Base-by-base conservation (phyloP, 2,888 invertebrate genomes). In the Temnothorax unifasciatus region DNA sequence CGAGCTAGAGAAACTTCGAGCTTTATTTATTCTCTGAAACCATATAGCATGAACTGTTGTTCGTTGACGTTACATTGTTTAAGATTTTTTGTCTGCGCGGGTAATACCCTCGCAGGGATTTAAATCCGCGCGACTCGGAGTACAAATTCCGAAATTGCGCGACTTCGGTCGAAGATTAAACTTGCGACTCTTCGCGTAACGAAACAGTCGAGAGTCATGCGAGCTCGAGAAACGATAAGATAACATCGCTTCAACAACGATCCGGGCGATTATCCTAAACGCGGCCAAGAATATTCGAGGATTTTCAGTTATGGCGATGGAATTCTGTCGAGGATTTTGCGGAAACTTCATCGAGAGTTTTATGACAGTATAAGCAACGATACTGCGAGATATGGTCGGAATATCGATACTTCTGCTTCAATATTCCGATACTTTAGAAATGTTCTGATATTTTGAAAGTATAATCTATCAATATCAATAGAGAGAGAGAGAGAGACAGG, bases 191-290 rank as follows among this genome's bases (percentile, higher is more conserved):
- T 44, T 59, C 57, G 69, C 69, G 79, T 79, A 79, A 79, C 69
- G 59, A 81, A 71, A 81, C 47, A 61, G 59, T 81, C 25, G 47
- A 71, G 47, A 71, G 47, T 71, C 79, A 81, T 59, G 79, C 71
- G 79, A 81, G 38, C 25, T 38, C 4, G 47, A 44, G 44, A 38
- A 47, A 71, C 59, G 79, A 81, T 81, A 81, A 71, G 79, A 81
- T 81, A 71, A 71, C 38, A 81, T 81, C 71, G 71, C 13, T n/a
- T 47, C 79, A 47, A 21, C 79, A 71, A 71, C 71, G 59, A 71
- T 71, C 59, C 38, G 13, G 15, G 59, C 59, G 79, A 81, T 81
- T 71, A 69, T 59, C 57, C 64, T 34, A 59, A 79, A 57, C 57
- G 68, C 57, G 57, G 13, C 8, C n/a, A 25, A 59, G 57, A 69